These are phyloP conservation scores for Orestias chungarensis DNA, from an alignment of 2,797 vertebrate species.

Conservation along the genomic window DNA sequence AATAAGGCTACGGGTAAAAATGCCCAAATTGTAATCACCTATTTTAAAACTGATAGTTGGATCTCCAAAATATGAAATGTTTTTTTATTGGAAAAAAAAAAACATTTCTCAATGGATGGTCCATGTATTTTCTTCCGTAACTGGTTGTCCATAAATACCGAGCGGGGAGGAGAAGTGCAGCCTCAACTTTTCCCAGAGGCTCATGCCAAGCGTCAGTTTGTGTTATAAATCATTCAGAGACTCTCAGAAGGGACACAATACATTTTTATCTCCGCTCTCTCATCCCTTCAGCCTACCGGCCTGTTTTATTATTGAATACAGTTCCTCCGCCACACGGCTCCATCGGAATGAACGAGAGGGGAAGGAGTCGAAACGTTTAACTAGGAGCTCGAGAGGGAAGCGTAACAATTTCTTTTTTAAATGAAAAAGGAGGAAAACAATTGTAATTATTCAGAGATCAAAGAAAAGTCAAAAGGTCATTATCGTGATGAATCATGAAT, in stretches of 20 bases:
- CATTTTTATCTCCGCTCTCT: slow-evolving; percentile 64
- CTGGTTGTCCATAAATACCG: slow-evolving; percentile 49
- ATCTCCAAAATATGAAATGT: too few relatives aligned
- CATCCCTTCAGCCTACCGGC: slow-evolving; percentile 53
- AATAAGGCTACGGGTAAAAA: slow-evolving; percentile 4
- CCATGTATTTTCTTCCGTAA: slow-evolving; percentile 23
- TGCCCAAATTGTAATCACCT: neutral
- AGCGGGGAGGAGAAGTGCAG: slow-evolving; percentile 42
- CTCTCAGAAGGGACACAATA: slow-evolving; percentile 69
- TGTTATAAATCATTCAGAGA: slow-evolving; percentile 80
- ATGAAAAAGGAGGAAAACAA: neutral
- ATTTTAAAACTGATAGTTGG: too few relatives aligned
- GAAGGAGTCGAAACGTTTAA: slow-evolving; percentile 11
- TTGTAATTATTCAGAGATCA: slow-evolving; percentile 21
- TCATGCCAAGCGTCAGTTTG: slow-evolving; percentile 71
- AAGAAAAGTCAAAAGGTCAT: slow-evolving; percentile 34
- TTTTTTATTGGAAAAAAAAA: neutral
- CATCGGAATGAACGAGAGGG: slow-evolving; percentile 20
- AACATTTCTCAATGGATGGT: slow-evolving; percentile 8
- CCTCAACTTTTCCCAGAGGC: slow-evolving; percentile 73
- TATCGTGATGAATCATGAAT: slow-evolving; percentile 19
- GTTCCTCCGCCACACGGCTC: slow-evolving; percentile 38
- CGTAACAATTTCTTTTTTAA: slow-evolving; percentile 3
- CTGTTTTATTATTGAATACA: slow-evolving; percentile 71
- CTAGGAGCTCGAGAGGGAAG: slow-evolving; percentile 15